phyloP scores from a whole-genome alignment of 2,888 invertebrate species.

The Coelinius sp. region DNA sequence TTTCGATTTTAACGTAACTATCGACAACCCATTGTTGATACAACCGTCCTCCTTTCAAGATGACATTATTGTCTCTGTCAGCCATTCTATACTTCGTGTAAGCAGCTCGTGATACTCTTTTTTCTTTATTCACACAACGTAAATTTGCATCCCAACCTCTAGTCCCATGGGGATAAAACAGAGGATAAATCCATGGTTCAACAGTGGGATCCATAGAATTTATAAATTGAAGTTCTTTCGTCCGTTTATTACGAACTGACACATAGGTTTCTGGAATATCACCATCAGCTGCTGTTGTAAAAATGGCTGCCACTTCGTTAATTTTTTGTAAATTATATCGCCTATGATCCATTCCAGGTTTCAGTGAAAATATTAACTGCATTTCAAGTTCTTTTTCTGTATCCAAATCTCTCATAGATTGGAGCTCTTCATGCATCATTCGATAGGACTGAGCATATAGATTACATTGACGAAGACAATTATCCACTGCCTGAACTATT shows the following conservation, averaged over 20 bases:
- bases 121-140: conserved; percentile 12
- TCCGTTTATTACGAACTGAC: no score
- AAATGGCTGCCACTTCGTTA: conserved; percentile 43
- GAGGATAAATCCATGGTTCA: conserved; percentile 49
- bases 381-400: conserved; percentile 23
- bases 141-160: conserved; percentile 40
- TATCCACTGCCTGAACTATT: conserved; percentile 7
- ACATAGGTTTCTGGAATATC: conserved; percentile 46
- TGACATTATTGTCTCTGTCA: conserved; percentile 33
- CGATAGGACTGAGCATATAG: no score
- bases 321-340: conserved; percentile 43
- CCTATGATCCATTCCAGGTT: conserved; percentile 13
- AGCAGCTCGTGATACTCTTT: conserved; percentile 34
- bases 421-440: conserved; percentile 42
- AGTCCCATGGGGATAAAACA: conserved; percentile 48
- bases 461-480: conserved; percentile 24
- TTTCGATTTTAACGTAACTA: conserved; percentile 43
- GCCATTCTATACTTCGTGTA: conserved; percentile 40
- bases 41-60: conserved; percentile 37
- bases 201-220: no score
- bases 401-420: conserved; percentile 24
- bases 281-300: conserved; percentile 34
- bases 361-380: conserved; percentile 9
- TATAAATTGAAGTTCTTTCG: no score
- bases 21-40: conserved; percentile 42